phyloP scores from a whole-genome alignment of 2,113 vertebrate genomes.

The Kobus ellipsiprymnus region DNA sequence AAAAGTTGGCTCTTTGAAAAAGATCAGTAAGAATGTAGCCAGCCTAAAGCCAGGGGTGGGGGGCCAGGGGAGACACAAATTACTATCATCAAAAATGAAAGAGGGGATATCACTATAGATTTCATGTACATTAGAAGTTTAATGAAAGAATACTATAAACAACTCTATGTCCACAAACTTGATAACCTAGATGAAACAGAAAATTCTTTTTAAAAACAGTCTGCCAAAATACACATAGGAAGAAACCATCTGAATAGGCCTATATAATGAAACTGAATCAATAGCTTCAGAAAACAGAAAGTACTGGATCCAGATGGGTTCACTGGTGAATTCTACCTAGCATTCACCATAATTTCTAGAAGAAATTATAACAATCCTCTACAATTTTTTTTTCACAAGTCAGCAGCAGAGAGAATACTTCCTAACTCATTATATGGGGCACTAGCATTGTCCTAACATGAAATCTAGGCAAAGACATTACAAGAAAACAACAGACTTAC shows the following conservation, averaged over 20 bases:
- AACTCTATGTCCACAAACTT: background rate
- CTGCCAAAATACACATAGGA: background rate
- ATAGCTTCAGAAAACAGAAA: background rate
- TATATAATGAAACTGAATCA: background rate
- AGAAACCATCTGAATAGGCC: background rate
- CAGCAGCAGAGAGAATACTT: background rate
- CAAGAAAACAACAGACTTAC: background rate
- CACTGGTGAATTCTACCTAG: background rate
- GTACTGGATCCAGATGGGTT: background rate
- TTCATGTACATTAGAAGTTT: background rate
- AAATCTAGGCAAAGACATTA: background rate
- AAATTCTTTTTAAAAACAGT: background rate
- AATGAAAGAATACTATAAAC: background rate
- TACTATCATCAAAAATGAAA: background rate
- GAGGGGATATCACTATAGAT: background rate
- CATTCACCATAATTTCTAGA: background rate
- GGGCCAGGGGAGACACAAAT: background rate
- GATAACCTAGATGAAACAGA: background rate
- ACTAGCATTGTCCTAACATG: background rate
- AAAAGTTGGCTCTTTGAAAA: background rate
- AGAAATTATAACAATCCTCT: background rate
- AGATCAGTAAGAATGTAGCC: background rate
- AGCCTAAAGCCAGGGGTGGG: background rate
- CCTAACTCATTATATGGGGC: background rate
- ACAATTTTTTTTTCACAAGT: background rate